Conservation (phyloP, 37 sponge, comb jelly and placozoan genomes). For the Dysidea cf. avara region DNA sequence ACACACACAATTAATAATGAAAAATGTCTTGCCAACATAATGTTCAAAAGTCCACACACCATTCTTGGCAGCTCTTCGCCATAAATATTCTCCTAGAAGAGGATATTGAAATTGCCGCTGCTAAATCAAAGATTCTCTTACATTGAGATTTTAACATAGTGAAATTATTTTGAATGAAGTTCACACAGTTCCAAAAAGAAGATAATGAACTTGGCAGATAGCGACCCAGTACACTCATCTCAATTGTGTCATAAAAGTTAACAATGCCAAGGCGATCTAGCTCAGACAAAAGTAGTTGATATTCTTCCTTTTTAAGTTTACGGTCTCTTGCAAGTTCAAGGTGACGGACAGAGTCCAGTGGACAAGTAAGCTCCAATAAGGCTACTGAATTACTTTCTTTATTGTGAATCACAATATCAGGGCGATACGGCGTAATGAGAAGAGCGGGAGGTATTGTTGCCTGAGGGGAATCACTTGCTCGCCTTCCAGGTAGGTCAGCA, state of each 20-base stretch:
- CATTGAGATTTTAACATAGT: no score
- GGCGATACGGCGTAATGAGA: constrained; percentile 6
- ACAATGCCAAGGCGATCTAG: constrained; percentile 6
- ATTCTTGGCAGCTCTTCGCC: no score
- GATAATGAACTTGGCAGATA: no score
- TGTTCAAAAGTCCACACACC: no score
- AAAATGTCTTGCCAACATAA: no score
- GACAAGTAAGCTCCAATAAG: constrained; percentile 16
- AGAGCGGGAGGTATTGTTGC: constrained; percentile 23
- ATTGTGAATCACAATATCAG: constrained; percentile 21
- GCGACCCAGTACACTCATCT: constrained; percentile 31
- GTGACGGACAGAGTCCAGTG: constrained; percentile 8
- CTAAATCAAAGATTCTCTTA: no score
- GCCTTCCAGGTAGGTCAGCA: constrained; percentile 3
- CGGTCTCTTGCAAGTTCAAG: constrained; percentile 11
- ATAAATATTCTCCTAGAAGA: no score
- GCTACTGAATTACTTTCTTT: not conserved
- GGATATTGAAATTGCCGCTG: no score
- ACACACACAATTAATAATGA: no score
- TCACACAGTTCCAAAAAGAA: no score
- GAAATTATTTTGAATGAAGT: no score
- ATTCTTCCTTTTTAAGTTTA: constrained; percentile 6
- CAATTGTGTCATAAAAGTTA: constrained; percentile 7
- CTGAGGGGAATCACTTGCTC: not conserved
- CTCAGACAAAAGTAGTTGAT: constrained; percentile 4